phyloP scores from a whole-genome alignment of 2,797 vertebrate genomes.

The Channallabes apus region DNA sequence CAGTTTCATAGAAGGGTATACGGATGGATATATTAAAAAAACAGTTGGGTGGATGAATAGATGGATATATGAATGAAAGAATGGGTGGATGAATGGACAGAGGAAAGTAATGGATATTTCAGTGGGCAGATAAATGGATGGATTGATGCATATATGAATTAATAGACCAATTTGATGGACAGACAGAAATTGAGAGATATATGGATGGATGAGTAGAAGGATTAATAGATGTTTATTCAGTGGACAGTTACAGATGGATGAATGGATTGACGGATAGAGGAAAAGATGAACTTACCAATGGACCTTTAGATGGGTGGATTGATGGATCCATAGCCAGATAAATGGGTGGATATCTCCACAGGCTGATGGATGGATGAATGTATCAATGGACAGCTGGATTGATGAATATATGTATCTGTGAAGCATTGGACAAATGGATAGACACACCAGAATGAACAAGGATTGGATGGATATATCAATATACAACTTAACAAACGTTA shows the following conservation, averaged over 20 bases:
- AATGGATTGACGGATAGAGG: neutral
- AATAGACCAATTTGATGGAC: too few species aligned
- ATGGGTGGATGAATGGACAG: neutral
- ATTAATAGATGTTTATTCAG: neutral
- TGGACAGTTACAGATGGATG: neutral
- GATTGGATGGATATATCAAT: too few species aligned
- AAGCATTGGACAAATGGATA: neutral
- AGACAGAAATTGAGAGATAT: too few species aligned
- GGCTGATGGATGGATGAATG: neutral
- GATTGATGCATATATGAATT: neutral
- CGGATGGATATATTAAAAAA: neutral
- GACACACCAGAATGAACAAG: neutral
- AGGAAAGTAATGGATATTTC: too few species aligned
- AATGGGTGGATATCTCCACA: neutral
- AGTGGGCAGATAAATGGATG: neutral
- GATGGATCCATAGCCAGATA: neutral
- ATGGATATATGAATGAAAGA: neutral
- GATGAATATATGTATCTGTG: neutral
- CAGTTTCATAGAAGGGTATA: neutral
- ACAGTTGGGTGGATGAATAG: neutral
- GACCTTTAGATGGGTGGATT: neutral
- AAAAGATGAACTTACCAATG: neutral
- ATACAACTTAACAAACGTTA: too few species aligned
- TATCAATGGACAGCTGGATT: neutral
- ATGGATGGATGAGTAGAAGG: neutral